Evolutionary conservation across 35 echinoderm and acorn worm genomes (phyloP), one percentile per base, ranked within the genome.

Genomic region (Chiridota heheva): DNA sequence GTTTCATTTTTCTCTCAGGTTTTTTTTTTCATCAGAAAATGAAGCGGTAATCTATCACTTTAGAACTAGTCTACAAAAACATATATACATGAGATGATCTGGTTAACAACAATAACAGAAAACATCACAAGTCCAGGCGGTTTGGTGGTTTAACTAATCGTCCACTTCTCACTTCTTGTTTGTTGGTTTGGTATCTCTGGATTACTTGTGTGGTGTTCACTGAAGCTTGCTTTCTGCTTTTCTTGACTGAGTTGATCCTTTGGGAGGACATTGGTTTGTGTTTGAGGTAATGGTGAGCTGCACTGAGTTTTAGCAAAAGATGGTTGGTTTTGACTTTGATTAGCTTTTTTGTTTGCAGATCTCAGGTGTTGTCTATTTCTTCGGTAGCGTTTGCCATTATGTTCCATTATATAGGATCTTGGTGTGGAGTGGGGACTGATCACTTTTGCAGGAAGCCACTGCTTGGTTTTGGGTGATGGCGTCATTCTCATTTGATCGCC

Each of bases 361-460:
- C 65, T 70, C 8, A 92, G 64, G 36, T 92, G 35, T 22, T 78
- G 61, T 49, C 89, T 43, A 32, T 86, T 92, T 28, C 83, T 67
- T 8, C 67, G 28, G 51, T 80, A 91, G 2, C 60, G 67, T 40
- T 43, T 25, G 29, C 72, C 72, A 40, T 59, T 58, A 26, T 78
- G 38, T 39, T 91, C 73, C 2, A 85, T 63, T 38, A 85, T 26
- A 46, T 85, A 85, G 3, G 88, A 91, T 12, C 72, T 29, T 56
- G 88, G 88, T 17, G 55, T 26, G 34, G 42, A 12, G 34, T 91
- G 88, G 0, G 70, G 81, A 36, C 72, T 49, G 20, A 60, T 44
- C 35, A 85, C 82, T 58, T 63, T 91, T 26, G 81, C 88, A 51
- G 81, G 81, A 28, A 85, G 70, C 81, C 81, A 91, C 51, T 85